Evolutionary conservation across 1,140 invertebrate genomes (phyloP), one percentile per base, ranked within the genome.

Genomic region (Cherax destructor): DNA sequence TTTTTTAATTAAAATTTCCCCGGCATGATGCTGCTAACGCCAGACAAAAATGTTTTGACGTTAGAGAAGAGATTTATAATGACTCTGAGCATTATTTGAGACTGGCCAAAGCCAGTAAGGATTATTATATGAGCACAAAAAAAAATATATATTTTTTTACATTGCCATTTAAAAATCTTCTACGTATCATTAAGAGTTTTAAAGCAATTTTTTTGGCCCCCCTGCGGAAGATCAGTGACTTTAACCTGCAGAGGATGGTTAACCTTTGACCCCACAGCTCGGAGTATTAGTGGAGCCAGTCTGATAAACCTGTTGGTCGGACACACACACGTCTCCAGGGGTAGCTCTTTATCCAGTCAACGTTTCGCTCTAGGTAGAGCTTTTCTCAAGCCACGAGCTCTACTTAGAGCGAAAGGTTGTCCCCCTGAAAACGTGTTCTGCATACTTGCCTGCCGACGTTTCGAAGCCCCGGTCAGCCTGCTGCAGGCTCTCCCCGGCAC

Each of bases 141-240:
- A n/a, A 74, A 74, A 30, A 16, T 30, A 10, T 30, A 30, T 56
- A 13, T 41, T 41, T 41, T 41, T 69, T 41, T 41, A 41, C 30
- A 74, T 3, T 0, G 69, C 24, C n/a, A 9, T 74, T 74, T 74
- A 30, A 30, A 74, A 74, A 21, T 74, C 21, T 74, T 30, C 30
- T 74, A 30, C 21, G 21, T 30, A 74, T 74, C 69, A 74, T 74
- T 69, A 74, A 74, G 30, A n/a, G n/a, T 74, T 74, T 74, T 74
- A 74, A 74, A 9, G n/a, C 69, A 24, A 30, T 30, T 30, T 74
- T 30, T 74, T 24, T 30, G 6, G 30, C 30, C 30, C 30, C 30
- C 30, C 30, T 41, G 30, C 30, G 9, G 69, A 74, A 30, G 69
- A 74, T 74, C 24, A 30, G 21, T 30, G 69, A 24, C 69, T 74